These are phyloP conservation scores for Clunio marinus DNA, from an alignment of 2,888 invertebrate species.

Conservation along the genomic window DNA sequence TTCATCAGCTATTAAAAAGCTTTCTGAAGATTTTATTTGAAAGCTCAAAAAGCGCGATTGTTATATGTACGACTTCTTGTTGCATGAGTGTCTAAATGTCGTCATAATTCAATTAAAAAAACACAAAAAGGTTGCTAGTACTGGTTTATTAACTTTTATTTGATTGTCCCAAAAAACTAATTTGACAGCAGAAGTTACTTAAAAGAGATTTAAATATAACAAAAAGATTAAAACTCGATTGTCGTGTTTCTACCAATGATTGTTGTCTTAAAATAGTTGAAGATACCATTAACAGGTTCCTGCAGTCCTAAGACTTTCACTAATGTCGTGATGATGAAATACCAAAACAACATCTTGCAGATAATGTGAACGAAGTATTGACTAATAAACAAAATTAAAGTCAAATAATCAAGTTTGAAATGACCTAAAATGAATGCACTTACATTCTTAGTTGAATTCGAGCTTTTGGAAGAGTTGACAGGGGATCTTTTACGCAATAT, in stretches of 20 bases:
- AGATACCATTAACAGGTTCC: slow-evolving; percentile 8
- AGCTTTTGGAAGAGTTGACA: slow-evolving; percentile 70
- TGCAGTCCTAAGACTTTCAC: background rate
- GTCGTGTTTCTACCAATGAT: background rate
- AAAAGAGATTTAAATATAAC: background rate
- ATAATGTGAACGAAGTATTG: slow-evolving; percentile 29
- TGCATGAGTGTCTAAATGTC: too few relatives aligned
- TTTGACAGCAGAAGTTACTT: too few relatives aligned
- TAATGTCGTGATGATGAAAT: background rate
- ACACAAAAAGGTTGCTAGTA: too few relatives aligned
- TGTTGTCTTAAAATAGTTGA: background rate
- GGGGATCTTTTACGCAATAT: slow-evolving; percentile 81
- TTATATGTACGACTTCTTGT: too few relatives aligned
- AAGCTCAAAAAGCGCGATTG: too few relatives aligned
- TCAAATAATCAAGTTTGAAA: background rate
- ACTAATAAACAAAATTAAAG: background rate
- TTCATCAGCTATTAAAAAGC: too few relatives aligned
- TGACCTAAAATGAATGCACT: slow-evolving; percentile 43
- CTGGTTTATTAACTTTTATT: too few relatives aligned
- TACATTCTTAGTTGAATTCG: slow-evolving; percentile 71
- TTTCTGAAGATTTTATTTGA: too few relatives aligned
- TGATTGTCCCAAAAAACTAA: too few relatives aligned
- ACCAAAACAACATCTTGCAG: slow-evolving; percentile 17
- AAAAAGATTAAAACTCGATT: background rate
- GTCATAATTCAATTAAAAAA: too few relatives aligned